These are phyloP conservation scores for Urocynchramus pylzowi DNA, from an alignment of 2,113 vertebrate species.

Conservation along the genomic window DNA sequence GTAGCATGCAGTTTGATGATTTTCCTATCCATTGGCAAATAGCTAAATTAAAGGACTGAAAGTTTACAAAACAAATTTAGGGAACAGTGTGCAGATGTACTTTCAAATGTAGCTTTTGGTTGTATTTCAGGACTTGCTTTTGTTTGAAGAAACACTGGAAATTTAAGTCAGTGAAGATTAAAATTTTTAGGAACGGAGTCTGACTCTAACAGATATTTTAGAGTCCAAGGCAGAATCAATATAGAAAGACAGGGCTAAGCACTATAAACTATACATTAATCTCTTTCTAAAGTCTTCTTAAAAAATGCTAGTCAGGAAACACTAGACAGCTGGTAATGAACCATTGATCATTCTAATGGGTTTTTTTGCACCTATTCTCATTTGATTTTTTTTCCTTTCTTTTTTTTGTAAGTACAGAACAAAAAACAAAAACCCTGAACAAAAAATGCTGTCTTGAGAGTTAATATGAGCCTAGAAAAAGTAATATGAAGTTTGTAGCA, in stretches of 20 bases:
- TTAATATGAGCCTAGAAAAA: background rate
- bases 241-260: background rate
- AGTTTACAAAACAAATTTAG: background rate
- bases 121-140: background rate
- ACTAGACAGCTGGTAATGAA: background rate
- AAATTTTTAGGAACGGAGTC: background rate
- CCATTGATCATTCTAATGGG: background rate
- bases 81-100: background rate
- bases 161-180: background rate
- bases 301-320: background rate
- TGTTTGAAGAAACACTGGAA: background rate
- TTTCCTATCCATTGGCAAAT: background rate
- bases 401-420: background rate
- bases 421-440: background rate
- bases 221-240: background rate
- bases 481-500: background rate
- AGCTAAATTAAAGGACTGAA: background rate
- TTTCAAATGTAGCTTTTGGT: background rate
- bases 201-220: background rate
- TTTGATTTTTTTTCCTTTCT: background rate
- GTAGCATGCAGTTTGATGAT: background rate
- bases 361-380: background rate
- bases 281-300: background rate
- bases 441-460: background rate
- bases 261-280: background rate